These are phyloP conservation scores for Polyergus mexicanus DNA, from an alignment of 1,140 invertebrate genomes.

Conservation along the genomic window DNA sequence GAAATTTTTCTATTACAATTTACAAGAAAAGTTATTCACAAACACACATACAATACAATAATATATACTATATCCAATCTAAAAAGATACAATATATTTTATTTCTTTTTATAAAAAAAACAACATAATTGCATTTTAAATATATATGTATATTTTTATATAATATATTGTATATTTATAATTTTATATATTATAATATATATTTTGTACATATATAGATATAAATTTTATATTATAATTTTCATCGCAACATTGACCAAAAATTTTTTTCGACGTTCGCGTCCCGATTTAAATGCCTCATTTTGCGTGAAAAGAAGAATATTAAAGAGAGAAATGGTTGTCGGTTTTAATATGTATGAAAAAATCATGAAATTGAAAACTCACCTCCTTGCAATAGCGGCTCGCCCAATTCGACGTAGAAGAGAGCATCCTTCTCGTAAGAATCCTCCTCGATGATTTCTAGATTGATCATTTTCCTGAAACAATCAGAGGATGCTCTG, in stretches of 20 bases:
- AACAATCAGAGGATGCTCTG: slow-evolving; percentile 84
- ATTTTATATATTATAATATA: no score
- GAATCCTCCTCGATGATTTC: slow-evolving; percentile 98
- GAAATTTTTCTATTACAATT: background rate
- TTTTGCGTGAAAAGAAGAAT: background rate
- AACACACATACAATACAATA: no score
- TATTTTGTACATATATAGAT: no score
- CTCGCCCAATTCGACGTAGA: slow-evolving; percentile 96
- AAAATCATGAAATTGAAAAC: slow-evolving; percentile 70
- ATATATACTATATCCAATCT: no score
- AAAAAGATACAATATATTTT: no score
- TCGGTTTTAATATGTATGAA: background rate
- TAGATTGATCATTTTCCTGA: slow-evolving; percentile 94
- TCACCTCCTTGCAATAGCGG: slow-evolving; percentile 95
- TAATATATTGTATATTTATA: no score
- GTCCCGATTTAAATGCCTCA: slow-evolving; percentile 3
- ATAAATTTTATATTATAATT: no score
- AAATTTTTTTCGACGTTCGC: background rate
- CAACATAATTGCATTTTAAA: no score
- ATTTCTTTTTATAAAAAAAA: no score
- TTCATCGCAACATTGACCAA: no score
- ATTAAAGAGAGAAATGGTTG: background rate
- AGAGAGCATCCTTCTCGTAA: slow-evolving; percentile 98
- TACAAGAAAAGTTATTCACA: no score
- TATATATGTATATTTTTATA: no score